Percentiles rank a stretch among this genome's conserved stretches.
Conservation (phyloP, 2,888 invertebrate genomes). For the Hymenopus coronatus region DNA sequence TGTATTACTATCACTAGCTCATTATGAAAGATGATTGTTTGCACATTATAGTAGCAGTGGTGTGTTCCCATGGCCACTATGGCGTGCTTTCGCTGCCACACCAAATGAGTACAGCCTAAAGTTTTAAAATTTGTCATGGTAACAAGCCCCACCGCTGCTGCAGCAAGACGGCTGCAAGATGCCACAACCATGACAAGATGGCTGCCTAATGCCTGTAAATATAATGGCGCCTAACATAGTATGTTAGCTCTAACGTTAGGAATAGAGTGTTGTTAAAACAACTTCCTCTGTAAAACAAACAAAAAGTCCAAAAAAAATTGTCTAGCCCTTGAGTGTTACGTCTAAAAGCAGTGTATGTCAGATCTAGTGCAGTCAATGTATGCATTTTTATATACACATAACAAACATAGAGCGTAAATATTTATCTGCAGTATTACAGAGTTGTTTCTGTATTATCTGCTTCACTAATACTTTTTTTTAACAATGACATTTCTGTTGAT, state of each 20-base stretch:
- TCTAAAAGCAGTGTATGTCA: constrained; percentile 13
- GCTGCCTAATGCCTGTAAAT: constrained; percentile 26
- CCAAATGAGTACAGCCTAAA: constrained; percentile 7
- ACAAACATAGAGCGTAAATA: neutral
- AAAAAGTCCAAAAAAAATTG: neutral
- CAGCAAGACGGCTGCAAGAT: neutral
- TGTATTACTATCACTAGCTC: neutral
- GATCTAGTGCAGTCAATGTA: constrained; percentile 27
- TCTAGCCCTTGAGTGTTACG: constrained; percentile 20
- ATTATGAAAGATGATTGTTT: neutral
- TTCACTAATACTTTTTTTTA: neutral
- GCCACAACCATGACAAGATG: constrained; percentile 18
- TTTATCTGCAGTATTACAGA: neutral
- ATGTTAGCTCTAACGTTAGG: constrained; percentile 19
- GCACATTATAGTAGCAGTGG: neutral
- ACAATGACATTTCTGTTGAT: constrained; percentile 35
- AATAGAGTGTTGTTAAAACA: neutral
- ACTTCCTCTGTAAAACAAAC: neutral
- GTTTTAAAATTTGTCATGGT: constrained; percentile 2
- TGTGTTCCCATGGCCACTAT: neutral
- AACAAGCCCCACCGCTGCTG: constrained; percentile 14
- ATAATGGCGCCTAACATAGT: constrained; percentile 16
- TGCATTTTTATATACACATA: constrained; percentile 27
- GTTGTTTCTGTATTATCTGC: neutral
- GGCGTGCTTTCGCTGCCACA: neutral